These are phyloP conservation scores for Bombus confusus DNA, from an alignment of 1,140 invertebrate species.

Conservation along the genomic window DNA sequence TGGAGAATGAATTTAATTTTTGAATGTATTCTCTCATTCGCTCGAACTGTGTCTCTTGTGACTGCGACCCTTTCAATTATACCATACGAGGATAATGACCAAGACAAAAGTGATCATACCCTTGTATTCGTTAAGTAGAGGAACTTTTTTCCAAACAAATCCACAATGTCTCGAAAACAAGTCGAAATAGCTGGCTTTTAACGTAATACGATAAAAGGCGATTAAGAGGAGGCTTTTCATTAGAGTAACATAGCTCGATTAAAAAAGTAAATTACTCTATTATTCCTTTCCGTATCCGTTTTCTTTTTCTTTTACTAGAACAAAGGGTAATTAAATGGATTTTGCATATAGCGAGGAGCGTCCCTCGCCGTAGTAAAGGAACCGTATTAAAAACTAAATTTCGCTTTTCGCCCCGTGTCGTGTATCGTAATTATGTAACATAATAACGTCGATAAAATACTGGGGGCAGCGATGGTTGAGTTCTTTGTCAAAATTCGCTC, in stretches of 20 bases:
- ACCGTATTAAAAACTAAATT: conserved; percentile 5
- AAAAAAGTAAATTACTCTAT: not conserved
- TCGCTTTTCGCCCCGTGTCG: not conserved
- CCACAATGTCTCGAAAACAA: not conserved
- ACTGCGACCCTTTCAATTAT: no score
- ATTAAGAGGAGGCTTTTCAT: not conserved
- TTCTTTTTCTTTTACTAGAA: not conserved
- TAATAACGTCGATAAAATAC: conserved; percentile 8
- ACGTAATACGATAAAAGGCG: not conserved
- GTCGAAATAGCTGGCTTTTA: not conserved
- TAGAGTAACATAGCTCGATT: not conserved
- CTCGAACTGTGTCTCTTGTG: no score
- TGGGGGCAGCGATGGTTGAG: not conserved
- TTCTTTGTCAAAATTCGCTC: not conserved
- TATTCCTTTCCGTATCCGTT: not conserved
- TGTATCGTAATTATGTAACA: not conserved
- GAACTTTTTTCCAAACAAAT: not conserved
- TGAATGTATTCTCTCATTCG: no score
- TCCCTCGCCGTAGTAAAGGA: not conserved
- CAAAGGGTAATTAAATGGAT: not conserved
- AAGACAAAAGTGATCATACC: no score
- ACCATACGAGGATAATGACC: no score
- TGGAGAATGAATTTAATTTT: no score
- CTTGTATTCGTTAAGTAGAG: no score
- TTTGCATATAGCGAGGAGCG: not conserved